A percentile compares a stretch with the other conserved stretches of the same genome.
Conservation (phyloP, 2,113 vertebrate genomes). For the Cyanocitta stelleri region DNA sequence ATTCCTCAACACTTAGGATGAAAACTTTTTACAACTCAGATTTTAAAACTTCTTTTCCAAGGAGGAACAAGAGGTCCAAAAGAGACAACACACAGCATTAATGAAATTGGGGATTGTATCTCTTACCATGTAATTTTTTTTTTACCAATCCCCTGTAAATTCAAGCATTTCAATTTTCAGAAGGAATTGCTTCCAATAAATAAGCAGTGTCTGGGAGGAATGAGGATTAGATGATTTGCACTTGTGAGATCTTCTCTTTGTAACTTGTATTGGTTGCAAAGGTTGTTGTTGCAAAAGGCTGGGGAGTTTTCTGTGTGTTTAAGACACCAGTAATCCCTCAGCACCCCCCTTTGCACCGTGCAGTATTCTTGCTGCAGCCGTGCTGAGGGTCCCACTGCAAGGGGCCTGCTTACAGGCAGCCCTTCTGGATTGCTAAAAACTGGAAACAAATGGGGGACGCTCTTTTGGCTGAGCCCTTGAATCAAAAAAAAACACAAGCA, state of each 20-base stretch:
- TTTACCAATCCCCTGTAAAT: neutral
- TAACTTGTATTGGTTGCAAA: neutral
- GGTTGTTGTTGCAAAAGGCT: neutral
- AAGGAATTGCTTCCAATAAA: neutral
- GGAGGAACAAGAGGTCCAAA: neutral
- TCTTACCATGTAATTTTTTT: neutral
- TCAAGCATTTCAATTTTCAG: neutral
- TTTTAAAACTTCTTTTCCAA: neutral
- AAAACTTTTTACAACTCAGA: neutral
- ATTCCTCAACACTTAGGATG: neutral
- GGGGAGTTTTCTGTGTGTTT: neutral
- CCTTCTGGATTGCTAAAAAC: neutral
- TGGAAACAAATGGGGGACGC: neutral
- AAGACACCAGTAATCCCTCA: neutral
- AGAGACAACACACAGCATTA: neutral
- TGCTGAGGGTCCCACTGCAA: fast-evolving
- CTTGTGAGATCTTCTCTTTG: neutral
- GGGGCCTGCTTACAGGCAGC: neutral
- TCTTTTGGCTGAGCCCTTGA: neutral
- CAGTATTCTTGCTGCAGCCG: neutral
- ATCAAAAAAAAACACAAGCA: neutral
- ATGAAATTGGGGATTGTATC: neutral
- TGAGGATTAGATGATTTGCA: neutral
- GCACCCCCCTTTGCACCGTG: neutral
- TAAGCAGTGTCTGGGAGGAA: neutral